Conservation (phyloP, 1,140 invertebrate genomes). For the Dreissena polymorpha region DNA sequence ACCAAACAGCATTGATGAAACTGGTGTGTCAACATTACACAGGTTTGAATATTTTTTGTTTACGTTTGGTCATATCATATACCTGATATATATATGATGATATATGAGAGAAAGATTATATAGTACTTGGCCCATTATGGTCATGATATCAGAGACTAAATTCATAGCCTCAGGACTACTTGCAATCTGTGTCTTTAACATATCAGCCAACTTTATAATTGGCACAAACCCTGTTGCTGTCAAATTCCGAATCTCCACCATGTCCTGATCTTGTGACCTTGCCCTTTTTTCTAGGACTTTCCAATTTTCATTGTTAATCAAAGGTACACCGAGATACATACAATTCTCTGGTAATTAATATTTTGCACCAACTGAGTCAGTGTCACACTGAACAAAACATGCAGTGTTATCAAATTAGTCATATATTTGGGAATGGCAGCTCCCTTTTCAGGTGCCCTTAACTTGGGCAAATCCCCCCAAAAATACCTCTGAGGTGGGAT, state of each 20-base stretch:
- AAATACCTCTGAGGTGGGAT: no score
- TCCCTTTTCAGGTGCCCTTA: conserved; percentile 11
- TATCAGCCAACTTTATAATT: background rate
- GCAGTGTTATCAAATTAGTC: conserved; percentile 30
- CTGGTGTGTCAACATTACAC: background rate
- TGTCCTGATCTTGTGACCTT: background rate
- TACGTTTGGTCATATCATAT: conserved; percentile 18
- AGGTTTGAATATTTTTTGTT: conserved; percentile 18
- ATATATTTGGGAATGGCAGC: conserved; percentile 7
- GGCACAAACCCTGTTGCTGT: conserved; percentile 2
- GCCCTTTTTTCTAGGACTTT: conserved; percentile 16
- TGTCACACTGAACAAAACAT: conserved; percentile 12
- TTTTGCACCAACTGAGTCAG: background rate
- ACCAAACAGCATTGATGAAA: conserved; percentile 29
- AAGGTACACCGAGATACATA: conserved; percentile 4
- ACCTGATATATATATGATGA: background rate
- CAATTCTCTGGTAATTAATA: conserved; percentile 25
- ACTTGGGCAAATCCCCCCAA: conserved; percentile 22
- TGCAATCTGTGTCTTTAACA: no score
- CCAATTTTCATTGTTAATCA: conserved; percentile 34
- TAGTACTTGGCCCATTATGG: no score
- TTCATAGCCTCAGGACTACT: no score
- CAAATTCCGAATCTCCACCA: conserved; percentile 27
- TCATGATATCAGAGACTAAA: no score
- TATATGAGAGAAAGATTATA: no score